These are phyloP conservation scores for Ammodytes marinus DNA, from an alignment of 2,113 vertebrate species.

Conservation along the genomic window DNA sequence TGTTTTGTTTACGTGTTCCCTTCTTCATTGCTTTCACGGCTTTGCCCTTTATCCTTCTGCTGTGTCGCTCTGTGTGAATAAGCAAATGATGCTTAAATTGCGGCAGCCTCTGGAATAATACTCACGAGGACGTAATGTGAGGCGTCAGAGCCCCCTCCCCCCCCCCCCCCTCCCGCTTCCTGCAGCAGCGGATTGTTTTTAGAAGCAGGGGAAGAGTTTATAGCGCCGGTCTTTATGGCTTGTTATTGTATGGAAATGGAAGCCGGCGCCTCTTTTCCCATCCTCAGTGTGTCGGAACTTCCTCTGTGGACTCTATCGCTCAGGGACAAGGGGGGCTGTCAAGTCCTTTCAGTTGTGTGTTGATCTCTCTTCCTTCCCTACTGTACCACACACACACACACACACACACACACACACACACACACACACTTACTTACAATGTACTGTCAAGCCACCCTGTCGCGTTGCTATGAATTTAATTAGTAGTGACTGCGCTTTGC, in stretches of 20 bases:
- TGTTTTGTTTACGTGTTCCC: neutral
- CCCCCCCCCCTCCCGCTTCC: neutral
- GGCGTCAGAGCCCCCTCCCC: neutral
- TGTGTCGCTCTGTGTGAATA: neutral
- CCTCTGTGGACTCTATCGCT: slow-evolving; percentile 43
- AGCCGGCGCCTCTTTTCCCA: neutral
- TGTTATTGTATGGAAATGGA: slow-evolving; percentile 38
- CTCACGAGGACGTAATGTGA: slow-evolving; percentile 7
- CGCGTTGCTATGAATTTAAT: slow-evolving; percentile 56
- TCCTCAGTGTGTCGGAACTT: slow-evolving; percentile 32
- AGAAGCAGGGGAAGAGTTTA: slow-evolving; percentile 14
- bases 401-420: slow-evolving; percentile 17
- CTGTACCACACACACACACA: slow-evolving; percentile 17
- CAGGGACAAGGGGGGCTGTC: slow-evolving; percentile 53
- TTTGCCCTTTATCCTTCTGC: slow-evolving; percentile 11
- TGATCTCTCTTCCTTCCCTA: slow-evolving; percentile 39
- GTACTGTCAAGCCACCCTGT: slow-evolving; percentile 44
- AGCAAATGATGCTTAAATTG: slow-evolving; percentile 10
- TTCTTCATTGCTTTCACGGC: neutral
- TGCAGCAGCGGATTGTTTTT: neutral
- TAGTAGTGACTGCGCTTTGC: slow-evolving; percentile 67
- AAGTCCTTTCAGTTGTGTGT: slow-evolving; percentile 53
- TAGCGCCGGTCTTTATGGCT: neutral
- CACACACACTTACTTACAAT: slow-evolving; percentile 6
- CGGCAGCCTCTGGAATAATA: slow-evolving; percentile 5